Evolutionary conservation across 2,888 invertebrate species (phyloP).

Genomic region (Spilosoma lubricipeda): DNA sequence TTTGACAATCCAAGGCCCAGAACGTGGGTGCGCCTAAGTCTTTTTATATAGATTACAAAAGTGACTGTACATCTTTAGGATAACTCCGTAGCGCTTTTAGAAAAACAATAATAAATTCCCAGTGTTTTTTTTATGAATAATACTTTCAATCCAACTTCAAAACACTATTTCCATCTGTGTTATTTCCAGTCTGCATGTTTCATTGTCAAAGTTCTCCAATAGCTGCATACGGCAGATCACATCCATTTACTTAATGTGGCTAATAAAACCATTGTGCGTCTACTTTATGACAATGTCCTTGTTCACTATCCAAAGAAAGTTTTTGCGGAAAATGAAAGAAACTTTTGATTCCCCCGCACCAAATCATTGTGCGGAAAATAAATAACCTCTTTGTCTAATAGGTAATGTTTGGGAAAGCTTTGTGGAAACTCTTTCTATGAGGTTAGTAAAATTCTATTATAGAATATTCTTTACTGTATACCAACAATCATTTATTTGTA

Average conservation of each 20-base stretch:
- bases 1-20: too few relatives aligned
- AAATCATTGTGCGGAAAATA: constrained; percentile 62
- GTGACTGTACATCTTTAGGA: too few relatives aligned
- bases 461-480: background rate
- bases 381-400: constrained; percentile 67
- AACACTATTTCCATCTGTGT: background rate
- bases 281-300: constrained; percentile 74
- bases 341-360: constrained; percentile 66
- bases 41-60: background rate
- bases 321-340: constrained; percentile 60
- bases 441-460: constrained; percentile 39
- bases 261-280: constrained; percentile 81
- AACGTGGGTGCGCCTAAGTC: too few relatives aligned
- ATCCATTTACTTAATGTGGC: constrained; percentile 79
- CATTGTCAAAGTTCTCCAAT: constrained; percentile 67
- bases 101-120: background rate
- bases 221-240: constrained; percentile 69
- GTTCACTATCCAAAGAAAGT: constrained; percentile 61
- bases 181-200: constrained; percentile 26
- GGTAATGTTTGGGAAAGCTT: constrained; percentile 54
- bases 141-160: background rate
- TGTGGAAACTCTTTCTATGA: constrained; percentile 54
- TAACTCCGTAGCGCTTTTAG: background rate
- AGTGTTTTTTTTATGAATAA: background rate
- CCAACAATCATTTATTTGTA: background rate